Percentiles rank a stretch among this genome's conserved stretches.
Evolutionary conservation across 2,113 vertebrate species (phyloP).

Genomic region (Nipponia nippon): DNA sequence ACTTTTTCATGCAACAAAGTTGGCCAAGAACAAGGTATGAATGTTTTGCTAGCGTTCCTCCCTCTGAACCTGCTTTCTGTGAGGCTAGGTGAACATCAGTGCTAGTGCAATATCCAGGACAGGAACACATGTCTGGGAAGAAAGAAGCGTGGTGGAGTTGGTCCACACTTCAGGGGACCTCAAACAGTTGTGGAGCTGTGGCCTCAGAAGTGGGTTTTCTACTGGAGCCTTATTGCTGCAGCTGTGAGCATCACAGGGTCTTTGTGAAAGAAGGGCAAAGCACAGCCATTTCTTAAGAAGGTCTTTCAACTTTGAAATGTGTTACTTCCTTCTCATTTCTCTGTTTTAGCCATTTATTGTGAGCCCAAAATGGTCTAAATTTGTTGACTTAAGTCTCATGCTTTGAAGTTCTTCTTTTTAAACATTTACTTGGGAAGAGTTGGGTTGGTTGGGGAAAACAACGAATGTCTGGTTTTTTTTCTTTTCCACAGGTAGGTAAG

Average conservation of each 20-base stretch:
- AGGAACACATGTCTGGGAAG: not conserved
- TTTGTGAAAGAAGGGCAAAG: not conserved
- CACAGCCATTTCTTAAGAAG: not conserved
- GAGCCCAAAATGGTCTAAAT: not conserved
- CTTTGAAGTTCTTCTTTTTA: not conserved
- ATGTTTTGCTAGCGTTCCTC: not conserved
- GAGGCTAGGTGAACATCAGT: not conserved
- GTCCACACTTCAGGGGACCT: not conserved
- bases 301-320: not conserved
- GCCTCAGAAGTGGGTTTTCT: not conserved
- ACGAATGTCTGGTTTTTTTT: not conserved
- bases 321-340: not conserved
- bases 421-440: not conserved
- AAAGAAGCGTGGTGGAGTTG: not conserved
- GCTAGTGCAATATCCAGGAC: not conserved
- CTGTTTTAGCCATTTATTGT: not conserved
- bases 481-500: not conserved
- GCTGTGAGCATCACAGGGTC: not conserved
- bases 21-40: rapidly evolving
- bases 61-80: not conserved
- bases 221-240: not conserved
- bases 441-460: not conserved
- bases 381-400: not conserved
- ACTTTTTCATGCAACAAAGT: not conserved
- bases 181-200: not conserved